Evolutionary conservation across 2,888 invertebrate species (phyloP).

Genomic region (Metallyticus violacea): DNA sequence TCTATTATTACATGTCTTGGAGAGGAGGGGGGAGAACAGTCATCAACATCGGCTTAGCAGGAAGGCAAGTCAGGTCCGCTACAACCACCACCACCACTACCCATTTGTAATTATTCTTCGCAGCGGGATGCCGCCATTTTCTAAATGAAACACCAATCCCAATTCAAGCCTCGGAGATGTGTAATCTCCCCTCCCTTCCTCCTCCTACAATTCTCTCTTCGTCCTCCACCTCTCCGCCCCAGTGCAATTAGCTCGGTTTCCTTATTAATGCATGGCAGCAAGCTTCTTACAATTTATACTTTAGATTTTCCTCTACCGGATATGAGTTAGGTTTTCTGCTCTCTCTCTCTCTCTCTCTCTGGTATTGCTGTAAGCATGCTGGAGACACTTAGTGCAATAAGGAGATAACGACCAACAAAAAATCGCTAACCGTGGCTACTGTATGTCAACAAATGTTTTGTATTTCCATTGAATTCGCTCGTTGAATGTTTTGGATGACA

Average conservation of each 20-base stretch:
- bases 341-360: background rate
- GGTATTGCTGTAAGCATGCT: conserved; percentile 15
- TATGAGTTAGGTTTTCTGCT: conserved; percentile 24
- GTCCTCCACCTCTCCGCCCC: background rate
- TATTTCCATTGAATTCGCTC: no score
- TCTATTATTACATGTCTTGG: conserved; percentile 17
- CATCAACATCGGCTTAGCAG: background rate
- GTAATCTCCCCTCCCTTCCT: conserved; percentile 1
- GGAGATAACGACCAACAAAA: background rate
- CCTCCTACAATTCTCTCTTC: background rate
- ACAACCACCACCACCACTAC: background rate
- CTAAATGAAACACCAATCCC: conserved; percentile 26
- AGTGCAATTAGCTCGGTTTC: conserved; percentile 49
- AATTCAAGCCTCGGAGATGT: conserved; percentile 19
- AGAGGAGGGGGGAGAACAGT: background rate
- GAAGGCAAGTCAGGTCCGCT: background rate
- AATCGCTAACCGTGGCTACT: no score
- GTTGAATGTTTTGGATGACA: no score
- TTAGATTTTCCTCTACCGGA: conserved; percentile 25
- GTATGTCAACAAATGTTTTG: no score
- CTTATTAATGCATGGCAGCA: conserved; percentile 44
- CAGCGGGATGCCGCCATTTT: conserved; percentile 28
- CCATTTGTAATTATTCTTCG: conserved; percentile 28
- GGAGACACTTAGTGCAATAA: background rate
- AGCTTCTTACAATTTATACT: conserved; percentile 27